Base-by-base conservation (phyloP, 2,888 invertebrate genomes). In the Pristionchus exspectatus region DNA sequence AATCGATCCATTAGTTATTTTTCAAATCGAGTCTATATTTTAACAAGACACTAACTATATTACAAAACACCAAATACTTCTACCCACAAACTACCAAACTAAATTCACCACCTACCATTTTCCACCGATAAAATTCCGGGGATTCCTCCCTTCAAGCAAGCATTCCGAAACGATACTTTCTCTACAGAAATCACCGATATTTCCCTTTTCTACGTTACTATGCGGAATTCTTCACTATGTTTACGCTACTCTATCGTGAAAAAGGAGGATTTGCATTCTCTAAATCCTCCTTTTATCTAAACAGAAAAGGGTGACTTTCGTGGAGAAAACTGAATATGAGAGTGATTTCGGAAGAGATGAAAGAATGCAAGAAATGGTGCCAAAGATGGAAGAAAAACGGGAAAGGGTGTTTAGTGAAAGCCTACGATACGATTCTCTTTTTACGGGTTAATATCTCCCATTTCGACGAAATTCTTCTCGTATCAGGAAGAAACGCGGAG, bases 381-480 rank as follows among this genome's bases (percentile, higher is more conserved):
- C 50, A 54, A 81, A 81, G 2, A 50, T 81, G n/a, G 81, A 81
- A 14, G 74, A 81, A 50, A 54, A 33, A 27, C 24, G n/a, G 72
- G 30, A 54, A 54, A 50, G 12, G 77, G 44, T 16, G 33, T 50
- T 50, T 50, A 72, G 72, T 72, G 33, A 50, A 77, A 38, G 74
- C 74, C 38, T 50, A 50, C 50, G 50, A 81, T 81, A 81, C 50
- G 50, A 81, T 81, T 81, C 50, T 50, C 54, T n/a, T 27, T 81
- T n/a, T 27, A 24, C 63, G 63, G 63, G 63, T 63, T 50, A 81
- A 54, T n/a, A 81, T 50, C n/a, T 81, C 81, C 81, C 81, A 81
- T 81, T 81, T 81, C 81, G 54, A 81, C 81, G 81, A 81, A 50
- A 81, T 50, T 81, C 44, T 81, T 81, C 81, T 50, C 81, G 81